phyloP scores from a whole-genome alignment of 2,888 invertebrate species.

The Therioaphis trifolii region DNA sequence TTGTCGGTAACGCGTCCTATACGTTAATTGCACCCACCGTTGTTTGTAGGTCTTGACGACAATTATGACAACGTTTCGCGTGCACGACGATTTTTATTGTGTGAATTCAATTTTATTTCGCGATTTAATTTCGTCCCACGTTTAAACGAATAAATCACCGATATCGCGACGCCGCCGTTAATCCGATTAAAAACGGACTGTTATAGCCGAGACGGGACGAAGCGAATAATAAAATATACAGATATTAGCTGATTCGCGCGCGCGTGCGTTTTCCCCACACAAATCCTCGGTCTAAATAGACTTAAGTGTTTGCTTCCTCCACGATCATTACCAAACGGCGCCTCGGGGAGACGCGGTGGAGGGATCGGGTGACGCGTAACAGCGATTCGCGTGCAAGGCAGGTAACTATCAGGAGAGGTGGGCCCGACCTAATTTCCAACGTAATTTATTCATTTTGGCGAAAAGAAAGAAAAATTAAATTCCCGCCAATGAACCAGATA shows the following conservation, averaged over 20 bases:
- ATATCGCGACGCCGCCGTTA: neutral
- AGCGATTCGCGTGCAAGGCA: neutral
- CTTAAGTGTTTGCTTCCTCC: slow-evolving; percentile 24
- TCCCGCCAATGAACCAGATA: slow-evolving; percentile 44
- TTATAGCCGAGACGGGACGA: neutral
- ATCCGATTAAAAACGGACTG: neutral
- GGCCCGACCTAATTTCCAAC: slow-evolving; percentile 7
- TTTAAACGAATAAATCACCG: neutral
- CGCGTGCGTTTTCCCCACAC: neutral
- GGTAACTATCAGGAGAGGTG: neutral
- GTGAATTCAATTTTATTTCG: too few relatives aligned
- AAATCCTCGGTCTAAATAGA: slow-evolving; percentile 1
- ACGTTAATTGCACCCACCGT: neutral
- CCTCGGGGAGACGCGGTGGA: neutral
- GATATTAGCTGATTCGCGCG: neutral
- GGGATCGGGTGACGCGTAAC: neutral
- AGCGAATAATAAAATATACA: neutral
- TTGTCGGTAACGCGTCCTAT: neutral
- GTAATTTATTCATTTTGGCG: slow-evolving; percentile 26
- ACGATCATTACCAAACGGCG: slow-evolving; percentile 27
- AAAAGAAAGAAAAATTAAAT: slow-evolving; percentile 28
- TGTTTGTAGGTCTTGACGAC: too few relatives aligned
- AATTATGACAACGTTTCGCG: neutral
- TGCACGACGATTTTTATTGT: neutral
- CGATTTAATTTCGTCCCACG: too few relatives aligned